Evolutionary conservation across 1,140 invertebrate genomes (phyloP).

Genomic region (Bombus waltoni): DNA sequence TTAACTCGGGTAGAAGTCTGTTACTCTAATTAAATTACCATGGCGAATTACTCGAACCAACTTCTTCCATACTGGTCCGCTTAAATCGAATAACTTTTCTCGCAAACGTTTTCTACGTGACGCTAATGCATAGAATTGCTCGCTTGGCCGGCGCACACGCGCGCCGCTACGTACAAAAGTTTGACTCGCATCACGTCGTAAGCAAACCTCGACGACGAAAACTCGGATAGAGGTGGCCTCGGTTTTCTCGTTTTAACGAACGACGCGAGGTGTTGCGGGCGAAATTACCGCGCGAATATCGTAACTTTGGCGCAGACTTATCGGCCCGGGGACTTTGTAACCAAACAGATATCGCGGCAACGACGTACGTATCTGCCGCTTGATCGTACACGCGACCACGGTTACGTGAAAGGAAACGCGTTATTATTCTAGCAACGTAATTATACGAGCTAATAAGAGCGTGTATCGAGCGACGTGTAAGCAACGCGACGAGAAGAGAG

Average conservation of each 20-base stretch:
- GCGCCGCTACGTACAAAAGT: not conserved
- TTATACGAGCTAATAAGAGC: conserved; percentile 1
- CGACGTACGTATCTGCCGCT: conserved; percentile 3
- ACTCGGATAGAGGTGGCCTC: not conserved
- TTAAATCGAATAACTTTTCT: not conserved
- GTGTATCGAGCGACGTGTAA: not conserved
- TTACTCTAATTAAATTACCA: not conserved
- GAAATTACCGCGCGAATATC: conserved; percentile 14
- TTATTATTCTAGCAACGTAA: conserved; percentile 30
- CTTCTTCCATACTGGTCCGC: not conserved
- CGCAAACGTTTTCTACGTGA: not conserved
- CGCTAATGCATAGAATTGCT: not conserved
- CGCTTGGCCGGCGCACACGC: too few relatives aligned
- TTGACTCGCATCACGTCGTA: not conserved
- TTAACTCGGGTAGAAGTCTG: not conserved
- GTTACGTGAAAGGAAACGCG: conserved; percentile 26
- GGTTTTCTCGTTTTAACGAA: not conserved
- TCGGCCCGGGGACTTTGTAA: conserved; percentile 4
- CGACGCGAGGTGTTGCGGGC: not conserved
- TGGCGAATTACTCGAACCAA: not conserved
- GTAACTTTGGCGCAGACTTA: not conserved
- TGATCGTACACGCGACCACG: conserved; percentile 31
- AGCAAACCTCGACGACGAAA: not conserved
- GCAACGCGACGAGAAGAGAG: not conserved
- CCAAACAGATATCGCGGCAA: conserved; percentile 20